Base-by-base conservation (phyloP, 2,797 vertebrate genomes). In the Nyctalus aviator region DNA sequence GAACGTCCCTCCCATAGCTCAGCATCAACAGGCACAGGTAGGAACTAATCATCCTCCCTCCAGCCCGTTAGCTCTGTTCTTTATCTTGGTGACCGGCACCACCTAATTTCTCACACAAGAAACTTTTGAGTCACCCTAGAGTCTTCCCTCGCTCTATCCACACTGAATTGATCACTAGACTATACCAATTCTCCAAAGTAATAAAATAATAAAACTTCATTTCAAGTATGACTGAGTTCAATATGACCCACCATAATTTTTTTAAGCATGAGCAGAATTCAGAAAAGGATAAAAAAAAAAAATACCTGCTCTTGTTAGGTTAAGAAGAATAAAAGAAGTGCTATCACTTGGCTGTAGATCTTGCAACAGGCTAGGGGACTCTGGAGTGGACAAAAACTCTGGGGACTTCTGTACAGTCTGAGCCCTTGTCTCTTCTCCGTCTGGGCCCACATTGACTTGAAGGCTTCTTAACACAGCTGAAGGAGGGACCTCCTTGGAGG, bases 261-360 rank as follows among this genome's bases (percentile, higher is more conserved):
- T 81, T 90, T 68, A 93, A 72, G 18, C 46, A 69, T 84, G 18
- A 91, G 20, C 32, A 79, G 57, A 95, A 32, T 87, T 94, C 46
- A 73, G 27, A 92, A 96, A 89, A 93, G 21, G 84, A 59, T 83
- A 94, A 87, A 73, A 91, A 94, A 87, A 73, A 91, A 46, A 95
- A 94, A 96, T 95, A 99, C 99, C 99, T 98, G 98, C 97, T 99
- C 99, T 99, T n/a, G 99, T 99, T 4, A 99, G 98, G 97, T 99
- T 99, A 93, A 99, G 99, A 68, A 99, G 99, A 98, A 99, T 99
- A 94, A 99, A 99, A 66, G 99, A 99, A 68, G 99, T 99, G 98
- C 98, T 99, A 94, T 99, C 99, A 10, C 98, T 98, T 96, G 99
- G 99, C 84, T 99, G 99, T 17, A 99, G 98, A 97, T 99, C 99